Conservation (phyloP, 2,888 invertebrate species). For the Nebria brevicollis region DNA sequence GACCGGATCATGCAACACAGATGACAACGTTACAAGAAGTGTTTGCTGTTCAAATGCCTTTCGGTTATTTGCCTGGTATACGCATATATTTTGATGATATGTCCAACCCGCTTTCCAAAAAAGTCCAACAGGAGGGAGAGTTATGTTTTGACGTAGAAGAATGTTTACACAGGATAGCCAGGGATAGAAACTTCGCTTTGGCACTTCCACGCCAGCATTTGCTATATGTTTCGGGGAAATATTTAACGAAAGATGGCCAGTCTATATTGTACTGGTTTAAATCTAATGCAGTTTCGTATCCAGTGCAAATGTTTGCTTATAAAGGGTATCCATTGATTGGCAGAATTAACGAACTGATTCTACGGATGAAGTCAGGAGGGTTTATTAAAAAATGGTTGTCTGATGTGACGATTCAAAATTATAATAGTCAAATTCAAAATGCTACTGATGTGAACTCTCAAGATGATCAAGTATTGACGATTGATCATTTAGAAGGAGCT, state of each 20-base stretch:
- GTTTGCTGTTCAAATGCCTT: conserved; percentile 29
- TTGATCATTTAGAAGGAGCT: conserved; percentile 31
- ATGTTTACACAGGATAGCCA: conserved; percentile 53
- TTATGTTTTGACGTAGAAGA: conserved; percentile 50
- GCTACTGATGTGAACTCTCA: background rate
- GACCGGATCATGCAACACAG: conserved; percentile 49
- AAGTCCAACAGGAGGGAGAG: conserved; percentile 6
- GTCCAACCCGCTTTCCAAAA: background rate
- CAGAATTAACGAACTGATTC: conserved; percentile 21
- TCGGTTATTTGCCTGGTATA: conserved; percentile 42
- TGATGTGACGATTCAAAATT: conserved; percentile 4
- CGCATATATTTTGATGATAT: conserved; percentile 42
- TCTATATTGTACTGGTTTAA: conserved; percentile 27
- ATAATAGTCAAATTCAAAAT: background rate
- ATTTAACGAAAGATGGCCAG: conserved; percentile 14
- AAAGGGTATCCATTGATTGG: conserved; percentile 31
- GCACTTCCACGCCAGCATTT: conserved; percentile 23
- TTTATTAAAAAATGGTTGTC: conserved; percentile 21
- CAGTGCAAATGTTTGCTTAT: conserved; percentile 33
- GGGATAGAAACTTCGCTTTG: conserved; percentile 52
- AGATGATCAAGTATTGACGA: conserved; percentile 18
- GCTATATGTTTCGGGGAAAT: conserved; percentile 19
- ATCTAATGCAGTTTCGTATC: conserved; percentile 23
- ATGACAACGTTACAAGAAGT: conserved; percentile 48
- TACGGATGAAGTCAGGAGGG: conserved; percentile 24